Conservation (phyloP, 2,888 invertebrate genomes). For the Abscondita cerata region DNA sequence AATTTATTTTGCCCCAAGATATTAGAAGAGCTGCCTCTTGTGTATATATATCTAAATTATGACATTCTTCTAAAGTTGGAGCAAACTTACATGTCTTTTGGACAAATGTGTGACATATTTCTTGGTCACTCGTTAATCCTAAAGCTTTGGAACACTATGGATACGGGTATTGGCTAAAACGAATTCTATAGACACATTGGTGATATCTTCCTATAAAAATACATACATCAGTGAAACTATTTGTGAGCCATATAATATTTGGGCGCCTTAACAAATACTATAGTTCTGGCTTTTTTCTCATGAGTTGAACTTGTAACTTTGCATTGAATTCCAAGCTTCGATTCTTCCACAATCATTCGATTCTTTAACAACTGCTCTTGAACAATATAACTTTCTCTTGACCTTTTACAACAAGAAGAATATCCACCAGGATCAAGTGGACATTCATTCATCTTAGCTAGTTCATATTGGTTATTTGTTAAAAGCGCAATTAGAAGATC, state of each 20-base stretch:
- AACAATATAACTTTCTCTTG: conserved; percentile 91
- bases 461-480: conserved; percentile 88
- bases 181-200: too few species aligned
- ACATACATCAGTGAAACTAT: conserved; percentile 90
- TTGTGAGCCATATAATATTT: conserved; percentile 94
- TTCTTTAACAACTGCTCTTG: conserved; percentile 98
- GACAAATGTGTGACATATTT: conserved; percentile 88
- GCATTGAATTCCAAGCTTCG: conserved; percentile 84
- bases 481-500: conserved; percentile 93
- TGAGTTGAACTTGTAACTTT: conserved; percentile 91
- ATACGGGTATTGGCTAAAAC: conserved; percentile 88
- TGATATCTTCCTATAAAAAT: too few species aligned
- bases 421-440: conserved; percentile 99
- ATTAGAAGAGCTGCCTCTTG: conserved; percentile 85
- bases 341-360: conserved; percentile 94
- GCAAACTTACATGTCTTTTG: conserved; percentile 80
- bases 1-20: conserved; percentile 70
- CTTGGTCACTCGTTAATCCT: conserved; percentile 92
- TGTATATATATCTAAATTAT: conserved; percentile 82
- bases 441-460: conserved; percentile 95
- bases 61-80: conserved; percentile 90
- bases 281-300: conserved; percentile 95
- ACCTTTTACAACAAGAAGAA: conserved; percentile 92
- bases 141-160: conserved; percentile 95
- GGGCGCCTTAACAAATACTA: conserved; percentile 86